Evolutionary conservation across 2,797 vertebrate genomes (phyloP).

Genomic region (Catostomus latipinnis): DNA sequence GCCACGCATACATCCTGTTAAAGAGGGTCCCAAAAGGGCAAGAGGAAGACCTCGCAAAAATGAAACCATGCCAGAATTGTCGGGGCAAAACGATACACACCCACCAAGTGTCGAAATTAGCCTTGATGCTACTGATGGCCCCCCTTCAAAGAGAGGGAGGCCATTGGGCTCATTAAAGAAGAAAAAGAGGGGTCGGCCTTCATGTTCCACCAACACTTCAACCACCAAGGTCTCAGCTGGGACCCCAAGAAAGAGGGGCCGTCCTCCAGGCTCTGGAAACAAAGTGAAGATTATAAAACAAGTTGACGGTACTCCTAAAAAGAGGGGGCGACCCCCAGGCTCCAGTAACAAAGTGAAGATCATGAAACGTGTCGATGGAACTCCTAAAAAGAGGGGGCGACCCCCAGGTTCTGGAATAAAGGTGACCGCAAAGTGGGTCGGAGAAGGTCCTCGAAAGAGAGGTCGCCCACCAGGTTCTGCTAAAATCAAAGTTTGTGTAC

Average conservation of each 20-base stretch:
- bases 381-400: constrained; percentile 65
- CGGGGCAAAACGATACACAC: neutral
- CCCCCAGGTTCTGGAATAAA: constrained; percentile 56
- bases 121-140: neutral
- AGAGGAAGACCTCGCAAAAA: constrained; percentile 78
- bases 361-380: neutral
- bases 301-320: constrained; percentile 48
- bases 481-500: constrained; percentile 57
- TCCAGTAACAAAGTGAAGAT: constrained; percentile 25
- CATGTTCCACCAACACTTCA: too few relatives aligned
- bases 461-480: constrained; percentile 72
- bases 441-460: constrained; percentile 60
- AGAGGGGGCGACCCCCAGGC: constrained; percentile 65
- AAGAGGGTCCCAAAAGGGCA: constrained; percentile 57
- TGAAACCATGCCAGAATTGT: neutral
- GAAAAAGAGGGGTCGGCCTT: constrained; percentile 65
- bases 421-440: neutral
- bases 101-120: neutral
- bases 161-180: constrained; percentile 49
- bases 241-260: constrained; percentile 64
- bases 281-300: constrained; percentile 33
- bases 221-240: neutral
- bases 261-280: constrained; percentile 59
- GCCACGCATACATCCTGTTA: constrained; percentile 77
- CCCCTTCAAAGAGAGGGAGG: constrained; percentile 48